These are phyloP conservation scores for Dendrolimus houi DNA, from an alignment of 2,888 invertebrate genomes.

Conservation along the genomic window DNA sequence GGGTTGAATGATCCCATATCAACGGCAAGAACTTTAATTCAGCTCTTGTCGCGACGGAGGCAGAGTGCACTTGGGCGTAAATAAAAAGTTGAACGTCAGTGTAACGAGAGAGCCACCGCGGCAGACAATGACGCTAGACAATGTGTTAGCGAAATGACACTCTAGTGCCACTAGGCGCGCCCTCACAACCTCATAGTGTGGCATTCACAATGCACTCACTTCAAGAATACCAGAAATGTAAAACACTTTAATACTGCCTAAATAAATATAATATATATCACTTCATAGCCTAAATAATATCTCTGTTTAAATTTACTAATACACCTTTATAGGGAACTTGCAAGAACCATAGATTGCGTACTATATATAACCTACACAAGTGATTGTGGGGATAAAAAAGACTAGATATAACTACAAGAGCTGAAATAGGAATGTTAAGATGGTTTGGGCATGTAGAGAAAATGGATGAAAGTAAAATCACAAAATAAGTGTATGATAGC, in stretches of 20 bases:
- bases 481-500: too few species aligned
- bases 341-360: too few species aligned
- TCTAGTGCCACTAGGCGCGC: conserved; percentile 51
- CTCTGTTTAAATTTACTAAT: too few species aligned
- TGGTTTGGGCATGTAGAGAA: too few species aligned
- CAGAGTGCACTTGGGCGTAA: conserved; percentile 73
- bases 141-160: conserved; percentile 66
- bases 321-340: too few species aligned
- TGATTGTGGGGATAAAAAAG: too few species aligned
- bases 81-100: conserved; percentile 71
- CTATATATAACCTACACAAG: too few species aligned
- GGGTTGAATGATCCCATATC: conserved; percentile 76
- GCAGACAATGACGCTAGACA: conserved; percentile 69
- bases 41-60: conserved; percentile 62
- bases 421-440: too few species aligned
- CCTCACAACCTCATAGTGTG: conserved; percentile 27
- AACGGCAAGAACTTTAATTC: conserved; percentile 70
- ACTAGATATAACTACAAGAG: too few species aligned
- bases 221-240: conserved; percentile 20
- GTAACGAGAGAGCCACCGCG: conserved; percentile 54
- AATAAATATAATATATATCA: too few species aligned
- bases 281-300: too few species aligned
- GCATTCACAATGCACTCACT: conserved; percentile 26
- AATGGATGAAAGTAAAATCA: too few species aligned
- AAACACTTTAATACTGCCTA: conserved; percentile 5